These are phyloP conservation scores for Rattus rattus DNA, from an alignment of 2,113 vertebrate species.

Conservation along the genomic window DNA sequence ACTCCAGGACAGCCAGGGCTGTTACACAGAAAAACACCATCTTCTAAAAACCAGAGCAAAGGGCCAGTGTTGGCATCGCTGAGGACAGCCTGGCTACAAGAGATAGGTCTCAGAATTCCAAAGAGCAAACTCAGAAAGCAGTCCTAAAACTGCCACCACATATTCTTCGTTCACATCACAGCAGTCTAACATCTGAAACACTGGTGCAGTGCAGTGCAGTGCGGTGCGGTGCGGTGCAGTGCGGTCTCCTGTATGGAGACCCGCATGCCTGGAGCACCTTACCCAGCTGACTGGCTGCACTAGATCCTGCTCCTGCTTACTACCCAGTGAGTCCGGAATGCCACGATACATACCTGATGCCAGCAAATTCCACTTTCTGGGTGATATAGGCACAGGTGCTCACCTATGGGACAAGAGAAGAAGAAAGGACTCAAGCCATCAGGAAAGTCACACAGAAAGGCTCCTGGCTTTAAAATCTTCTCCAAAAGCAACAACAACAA, in stretches of 20 bases:
- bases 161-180: neutral
- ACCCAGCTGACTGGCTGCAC: neutral
- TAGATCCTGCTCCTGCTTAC: neutral
- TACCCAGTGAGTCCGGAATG: neutral
- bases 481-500: neutral
- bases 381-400: constrained; percentile 97
- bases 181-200: neutral
- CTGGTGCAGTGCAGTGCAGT: too few species aligned
- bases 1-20: neutral
- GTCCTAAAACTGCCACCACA: neutral
- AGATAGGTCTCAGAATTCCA: neutral
- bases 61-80: neutral
- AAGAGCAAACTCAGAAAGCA: neutral
- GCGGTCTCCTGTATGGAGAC: neutral
- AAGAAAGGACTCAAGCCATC: neutral
- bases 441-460: constrained; percentile 24
- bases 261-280: neutral
- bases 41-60: neutral
- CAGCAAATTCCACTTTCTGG: constrained; percentile 98
- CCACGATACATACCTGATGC: constrained; percentile 91
- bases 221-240: too few species aligned
- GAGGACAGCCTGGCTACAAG: neutral
- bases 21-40: neutral
- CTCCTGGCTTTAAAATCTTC: constrained; percentile 14
- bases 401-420: constrained; percentile 87